Evolutionary conservation across 2,888 invertebrate genomes (phyloP).

Genomic region (Drosophila demipolita): DNA sequence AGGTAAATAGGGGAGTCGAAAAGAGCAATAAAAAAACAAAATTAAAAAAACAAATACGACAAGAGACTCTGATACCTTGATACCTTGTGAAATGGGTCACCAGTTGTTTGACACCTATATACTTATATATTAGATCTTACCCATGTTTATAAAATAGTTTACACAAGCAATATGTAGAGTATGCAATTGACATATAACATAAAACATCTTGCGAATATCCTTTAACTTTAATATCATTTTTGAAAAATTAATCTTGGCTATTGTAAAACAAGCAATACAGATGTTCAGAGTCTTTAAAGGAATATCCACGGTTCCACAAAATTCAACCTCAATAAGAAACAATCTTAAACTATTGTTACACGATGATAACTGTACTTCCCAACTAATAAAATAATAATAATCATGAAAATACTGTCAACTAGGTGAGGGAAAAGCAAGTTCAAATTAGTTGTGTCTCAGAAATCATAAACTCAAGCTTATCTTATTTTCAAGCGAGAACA

Average conservation of each 20-base stretch:
- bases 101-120: neutral
- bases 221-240: neutral
- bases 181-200: constrained; percentile 5
- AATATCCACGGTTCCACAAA: neutral
- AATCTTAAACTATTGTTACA: neutral
- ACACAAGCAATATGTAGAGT: neutral
- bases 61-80: constrained; percentile 18
- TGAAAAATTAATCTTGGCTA: neutral
- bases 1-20: constrained; percentile 18
- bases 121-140: neutral
- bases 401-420: neutral
- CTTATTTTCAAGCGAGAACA: neutral
- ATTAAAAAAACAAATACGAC: constrained; percentile 7
- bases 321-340: neutral
- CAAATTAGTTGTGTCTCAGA: neutral
- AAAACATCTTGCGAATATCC: neutral
- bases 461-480: neutral
- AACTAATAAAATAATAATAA: neutral
- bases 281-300: neutral
- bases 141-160: constrained; percentile 10
- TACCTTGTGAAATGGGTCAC: constrained; percentile 2
- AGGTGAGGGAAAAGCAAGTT: neutral
- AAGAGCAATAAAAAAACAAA: neutral
- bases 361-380: neutral
- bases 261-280: neutral